Conservation (phyloP, 2,888 invertebrate genomes). For the Melolontha melolontha region DNA sequence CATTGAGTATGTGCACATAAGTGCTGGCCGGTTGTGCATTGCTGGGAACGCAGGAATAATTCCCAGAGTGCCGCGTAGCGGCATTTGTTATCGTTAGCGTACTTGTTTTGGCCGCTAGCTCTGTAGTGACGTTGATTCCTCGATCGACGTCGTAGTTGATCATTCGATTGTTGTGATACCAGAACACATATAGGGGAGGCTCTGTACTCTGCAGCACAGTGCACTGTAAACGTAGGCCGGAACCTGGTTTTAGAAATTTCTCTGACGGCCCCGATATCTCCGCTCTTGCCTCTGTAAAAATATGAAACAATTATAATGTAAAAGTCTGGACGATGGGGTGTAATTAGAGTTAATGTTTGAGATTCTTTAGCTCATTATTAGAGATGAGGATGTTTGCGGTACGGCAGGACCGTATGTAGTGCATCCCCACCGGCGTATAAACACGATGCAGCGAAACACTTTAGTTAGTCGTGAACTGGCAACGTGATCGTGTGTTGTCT, state of each 20-base stretch:
- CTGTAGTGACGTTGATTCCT: constrained; percentile 88
- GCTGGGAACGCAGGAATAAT: constrained; percentile 90
- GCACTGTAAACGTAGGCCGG: constrained; percentile 84
- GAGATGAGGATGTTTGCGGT: too few species aligned
- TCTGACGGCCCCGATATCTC: constrained; percentile 89
- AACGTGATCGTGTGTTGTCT: too few species aligned
- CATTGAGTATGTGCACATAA: constrained; percentile 90
- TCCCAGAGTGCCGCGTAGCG: constrained; percentile 83
- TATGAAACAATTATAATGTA: too few species aligned
- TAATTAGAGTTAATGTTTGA: not conserved
- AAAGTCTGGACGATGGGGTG: too few species aligned
- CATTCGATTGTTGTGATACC: constrained; percentile 92
- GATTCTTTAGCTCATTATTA: too few species aligned
- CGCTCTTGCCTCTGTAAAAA: constrained; percentile 81
- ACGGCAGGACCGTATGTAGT: too few species aligned
- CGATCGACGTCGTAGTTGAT: constrained; percentile 90
- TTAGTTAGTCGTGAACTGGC: too few species aligned
- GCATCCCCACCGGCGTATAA: too few species aligned
- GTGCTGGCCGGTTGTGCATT: constrained; percentile 90
- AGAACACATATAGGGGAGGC: constrained; percentile 85
- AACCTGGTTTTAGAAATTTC: constrained; percentile 89
- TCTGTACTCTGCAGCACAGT: constrained; percentile 87
- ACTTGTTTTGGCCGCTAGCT: constrained; percentile 77
- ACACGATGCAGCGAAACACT: too few species aligned
- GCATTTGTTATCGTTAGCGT: constrained; percentile 72